phyloP scores from a whole-genome alignment of 2,797 vertebrate genomes.

The Sebastes hubbsi region DNA sequence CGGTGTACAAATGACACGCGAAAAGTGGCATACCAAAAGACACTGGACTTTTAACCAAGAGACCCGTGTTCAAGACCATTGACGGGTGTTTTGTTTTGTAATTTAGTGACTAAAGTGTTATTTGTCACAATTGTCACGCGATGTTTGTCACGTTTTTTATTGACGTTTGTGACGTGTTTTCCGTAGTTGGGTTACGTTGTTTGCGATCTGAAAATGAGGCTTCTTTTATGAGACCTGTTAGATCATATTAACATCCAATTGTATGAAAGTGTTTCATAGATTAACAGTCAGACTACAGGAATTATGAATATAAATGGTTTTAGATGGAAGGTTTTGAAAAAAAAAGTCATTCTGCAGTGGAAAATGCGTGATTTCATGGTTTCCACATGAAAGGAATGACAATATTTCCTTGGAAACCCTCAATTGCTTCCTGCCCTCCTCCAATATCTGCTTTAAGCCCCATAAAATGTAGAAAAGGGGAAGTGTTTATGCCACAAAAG shows the following conservation, averaged over 20 bases:
- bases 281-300: neutral
- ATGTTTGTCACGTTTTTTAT: too few species aligned
- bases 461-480: neutral
- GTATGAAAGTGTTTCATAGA: neutral
- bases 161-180: neutral
- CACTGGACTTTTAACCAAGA: too few species aligned
- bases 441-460: neutral
- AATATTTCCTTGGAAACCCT: neutral
- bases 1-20: too few species aligned
- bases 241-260: neutral
- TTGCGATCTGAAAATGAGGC: neutral
- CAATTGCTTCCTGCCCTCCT: neutral
- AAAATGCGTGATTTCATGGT: conserved; percentile 23
- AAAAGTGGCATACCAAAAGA: too few species aligned
- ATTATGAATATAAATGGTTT: too few species aligned
- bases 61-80: too few species aligned
- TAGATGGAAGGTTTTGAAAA: too few species aligned
- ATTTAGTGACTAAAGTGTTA: too few species aligned
- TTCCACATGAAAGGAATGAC: neutral
- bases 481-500: neutral
- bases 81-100: too few species aligned
- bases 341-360: neutral
- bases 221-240: neutral
- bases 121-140: too few species aligned
- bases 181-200: too few species aligned